phyloP scores from a whole-genome alignment of 2,113 vertebrate species.

The Paraplagusia blochii region DNA sequence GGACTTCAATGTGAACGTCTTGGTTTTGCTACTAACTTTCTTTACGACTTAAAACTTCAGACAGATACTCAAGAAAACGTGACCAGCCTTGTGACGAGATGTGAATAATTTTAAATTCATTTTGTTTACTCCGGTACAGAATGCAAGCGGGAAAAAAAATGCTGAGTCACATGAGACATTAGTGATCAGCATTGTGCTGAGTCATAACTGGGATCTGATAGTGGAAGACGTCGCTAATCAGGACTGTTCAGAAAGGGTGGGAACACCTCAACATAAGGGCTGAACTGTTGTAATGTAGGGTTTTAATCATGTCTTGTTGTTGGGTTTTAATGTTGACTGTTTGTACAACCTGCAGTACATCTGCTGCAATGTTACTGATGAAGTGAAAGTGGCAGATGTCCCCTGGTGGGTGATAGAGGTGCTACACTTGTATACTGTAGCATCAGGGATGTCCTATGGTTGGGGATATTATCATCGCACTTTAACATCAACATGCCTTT shows the following conservation, averaged over 20 bases:
- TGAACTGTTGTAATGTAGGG: not conserved
- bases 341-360: not conserved
- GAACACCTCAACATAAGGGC: not conserved
- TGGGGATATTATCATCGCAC: no score
- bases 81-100: slow-evolving; percentile 1
- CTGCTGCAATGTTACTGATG: not conserved
- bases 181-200: slow-evolving; percentile 42
- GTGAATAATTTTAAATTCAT: slow-evolving; percentile 12
- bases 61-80: not conserved
- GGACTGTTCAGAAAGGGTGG: slow-evolving; percentile 50
- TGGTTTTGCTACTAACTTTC: no score
- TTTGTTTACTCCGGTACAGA: slow-evolving; percentile 11
- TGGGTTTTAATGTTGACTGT: not conserved
- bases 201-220: slow-evolving; percentile 53
- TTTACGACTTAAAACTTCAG: not conserved
- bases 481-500: no score
- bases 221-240: slow-evolving; percentile 56
- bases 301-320: not conserved
- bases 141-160: slow-evolving; percentile 10
- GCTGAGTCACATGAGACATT: slow-evolving; percentile 49
- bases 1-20: no score
- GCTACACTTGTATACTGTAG: no score
- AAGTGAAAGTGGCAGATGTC: not conserved
- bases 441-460: no score
- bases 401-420: no score